Evolutionary conservation across 1,140 invertebrate genomes (phyloP), one percentile per base, ranked within the genome.

Genomic region (Anthonomus grandis): DNA sequence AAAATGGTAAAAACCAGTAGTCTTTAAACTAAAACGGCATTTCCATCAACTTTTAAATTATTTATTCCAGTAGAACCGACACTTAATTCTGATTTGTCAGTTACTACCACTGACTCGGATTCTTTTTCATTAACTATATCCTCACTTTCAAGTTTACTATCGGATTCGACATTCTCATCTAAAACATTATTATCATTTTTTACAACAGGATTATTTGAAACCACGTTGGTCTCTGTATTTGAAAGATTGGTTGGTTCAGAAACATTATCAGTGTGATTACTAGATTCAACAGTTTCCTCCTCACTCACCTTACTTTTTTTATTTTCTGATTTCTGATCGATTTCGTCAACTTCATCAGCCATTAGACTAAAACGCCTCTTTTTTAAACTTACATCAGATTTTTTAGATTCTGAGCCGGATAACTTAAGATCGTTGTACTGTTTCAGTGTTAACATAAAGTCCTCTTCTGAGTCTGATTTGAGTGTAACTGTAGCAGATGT

Each of bases 141-240:
- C 22, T 9, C n/a, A 45, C 22, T 25, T 25, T 24, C n/a, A 45
- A 22, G 3, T 24, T 24, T 24, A 25, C 4, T 24, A 45, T 45
- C n/a, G n/a, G n/a, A n/a, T 23, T 25, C 17, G 42, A 45, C 42
- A n/a, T n/a, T n/a, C n/a, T n/a, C 27, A 45, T 45, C 42, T 45
- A 13, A 45, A 24, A 45, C 21, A 45, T 17, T 45, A 45, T 45
- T 23, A 45, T 45, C 42, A 23, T 9, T 45, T 24, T 45, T 18
- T 42, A 42, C 19, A 45, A 13, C 27, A 25, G 42, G 42, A 9
- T 10, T 15, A 45, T 5, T 12, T 24, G 39, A 12, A 21, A 21
- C 18, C 23, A 18, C 4, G 23, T 42, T 17, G 13, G 24, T n/a
- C 3, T 3, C 21, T 19, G 27, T 45, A 17, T 38, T n/a, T 31